phyloP scores from a whole-genome alignment of 2,113 vertebrate genomes.

The Macaca nemestrina region DNA sequence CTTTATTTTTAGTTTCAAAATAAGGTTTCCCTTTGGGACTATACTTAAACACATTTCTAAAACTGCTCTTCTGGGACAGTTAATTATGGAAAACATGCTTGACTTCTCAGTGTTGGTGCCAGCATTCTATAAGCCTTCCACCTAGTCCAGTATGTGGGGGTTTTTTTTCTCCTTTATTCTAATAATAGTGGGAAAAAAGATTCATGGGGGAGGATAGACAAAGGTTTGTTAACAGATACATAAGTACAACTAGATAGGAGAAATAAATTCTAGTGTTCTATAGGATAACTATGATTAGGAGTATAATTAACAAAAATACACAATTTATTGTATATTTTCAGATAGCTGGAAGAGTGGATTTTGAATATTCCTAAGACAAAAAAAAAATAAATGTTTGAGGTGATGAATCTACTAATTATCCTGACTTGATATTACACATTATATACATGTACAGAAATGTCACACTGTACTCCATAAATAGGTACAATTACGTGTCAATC shows the following conservation, averaged over 20 bases:
- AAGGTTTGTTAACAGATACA: not conserved
- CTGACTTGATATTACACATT: not conserved
- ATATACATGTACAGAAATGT: not conserved
- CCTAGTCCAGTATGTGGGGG: not conserved
- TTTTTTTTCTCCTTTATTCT: not conserved
- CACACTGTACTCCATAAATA: not conserved
- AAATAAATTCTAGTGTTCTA: not conserved
- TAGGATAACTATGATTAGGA: not conserved
- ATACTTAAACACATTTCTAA: not conserved
- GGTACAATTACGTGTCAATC: not conserved
- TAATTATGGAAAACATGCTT: constrained; percentile 41
- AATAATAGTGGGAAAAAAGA: not conserved
- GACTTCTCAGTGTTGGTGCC: not conserved
- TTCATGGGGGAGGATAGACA: not conserved
- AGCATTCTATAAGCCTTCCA: constrained; percentile 12
- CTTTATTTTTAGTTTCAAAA: not conserved
- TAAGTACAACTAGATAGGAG: not conserved
- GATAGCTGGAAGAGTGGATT: not conserved
- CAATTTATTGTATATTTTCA: not conserved
- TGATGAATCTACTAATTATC: not conserved
- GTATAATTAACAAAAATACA: too few relatives aligned
- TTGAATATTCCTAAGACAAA: not conserved
- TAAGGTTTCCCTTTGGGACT: constrained; percentile 32
- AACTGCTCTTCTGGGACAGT: not conserved
- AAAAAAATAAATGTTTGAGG: not conserved